Conservation (phyloP, 2,113 vertebrate species). For the Alouatta palliata region DNA sequence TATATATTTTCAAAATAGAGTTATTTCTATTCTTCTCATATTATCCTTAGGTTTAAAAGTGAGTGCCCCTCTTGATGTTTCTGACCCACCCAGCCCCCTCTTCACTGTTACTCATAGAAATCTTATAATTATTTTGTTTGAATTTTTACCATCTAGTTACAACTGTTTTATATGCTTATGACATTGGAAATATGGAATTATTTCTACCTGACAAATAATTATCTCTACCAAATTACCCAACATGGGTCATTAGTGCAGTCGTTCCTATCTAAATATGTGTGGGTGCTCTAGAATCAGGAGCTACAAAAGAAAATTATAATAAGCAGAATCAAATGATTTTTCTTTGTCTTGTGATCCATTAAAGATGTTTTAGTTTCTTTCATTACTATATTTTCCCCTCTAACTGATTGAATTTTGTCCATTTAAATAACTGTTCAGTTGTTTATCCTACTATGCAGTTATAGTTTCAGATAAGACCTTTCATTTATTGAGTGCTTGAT, state of each 20-base stretch:
- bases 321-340: conserved; percentile 1
- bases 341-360: neutral
- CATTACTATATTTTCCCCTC: neutral
- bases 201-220: neutral
- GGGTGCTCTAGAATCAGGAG: neutral
- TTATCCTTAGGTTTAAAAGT: no score
- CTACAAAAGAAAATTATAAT: neutral
- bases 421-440: conserved; percentile 5
- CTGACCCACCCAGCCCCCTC: neutral
- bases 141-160: neutral
- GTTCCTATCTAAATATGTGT: neutral
- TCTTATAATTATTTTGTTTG: neutral
- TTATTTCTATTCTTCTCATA: neutral
- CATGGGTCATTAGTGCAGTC: neutral
- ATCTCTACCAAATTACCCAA: neutral
- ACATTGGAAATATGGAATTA: neutral
- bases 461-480: neutral
- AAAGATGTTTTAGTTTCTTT: conserved; percentile 27
- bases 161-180: neutral
- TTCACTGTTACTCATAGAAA: neutral
- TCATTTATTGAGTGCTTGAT: conserved; percentile 58
- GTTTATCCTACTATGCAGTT: neutral
- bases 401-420: neutral
- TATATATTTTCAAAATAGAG: neutral
- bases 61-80: neutral